Evolutionary conservation across 1,140 invertebrate species (phyloP), one percentile per base, ranked within the genome.

Genomic region (silkworm (Bombyx mori)): DNA sequence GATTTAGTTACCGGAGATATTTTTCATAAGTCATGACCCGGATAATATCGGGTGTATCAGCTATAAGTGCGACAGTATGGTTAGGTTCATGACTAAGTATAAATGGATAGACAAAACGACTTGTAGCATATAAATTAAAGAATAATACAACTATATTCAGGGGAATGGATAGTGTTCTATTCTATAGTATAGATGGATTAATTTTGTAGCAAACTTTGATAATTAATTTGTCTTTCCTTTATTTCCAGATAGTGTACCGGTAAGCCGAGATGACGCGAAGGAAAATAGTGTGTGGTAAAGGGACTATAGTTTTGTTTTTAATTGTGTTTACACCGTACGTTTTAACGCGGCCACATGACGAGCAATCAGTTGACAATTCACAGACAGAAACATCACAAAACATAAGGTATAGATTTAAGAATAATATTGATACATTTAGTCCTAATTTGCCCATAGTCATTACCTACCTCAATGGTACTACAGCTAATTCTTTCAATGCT

Each of bases 251-350:
- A 83, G 58, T 61, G 42, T 55, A 60, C 69, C 60, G 62, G 61
- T 63, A 44, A 35, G 26, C 26, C 62, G 74, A 43, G 6, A 86
- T 86, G 81, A 72, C 79, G 75, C 71, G 79, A 60, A 75, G 73
- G 70, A 83, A 84, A 81, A 75, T 68, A 81, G 75, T 71, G 63
- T 75, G 67, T 73, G 65, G 67, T 66, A 79, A 77, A 64, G 82
- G 82, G 82, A 87, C 82, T 70, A 65, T 87, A 82, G 78, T 79
- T 72, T 77, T 87, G 79, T 66, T 82, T 64, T 64, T 82, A 75
- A 61, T 77, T 72, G 35, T 83, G 62, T 69, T 76, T 68, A 71
- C 69, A 76, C 64, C 71, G 56, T 73, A 58, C 56, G 81, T 82
- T 56, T 62, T 61, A 66, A 73, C 77, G 46, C 78, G 80, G 64